These are phyloP conservation scores for Calliscelio sp. DNA, from an alignment of 2,888 invertebrate genomes.

Conservation along the genomic window DNA sequence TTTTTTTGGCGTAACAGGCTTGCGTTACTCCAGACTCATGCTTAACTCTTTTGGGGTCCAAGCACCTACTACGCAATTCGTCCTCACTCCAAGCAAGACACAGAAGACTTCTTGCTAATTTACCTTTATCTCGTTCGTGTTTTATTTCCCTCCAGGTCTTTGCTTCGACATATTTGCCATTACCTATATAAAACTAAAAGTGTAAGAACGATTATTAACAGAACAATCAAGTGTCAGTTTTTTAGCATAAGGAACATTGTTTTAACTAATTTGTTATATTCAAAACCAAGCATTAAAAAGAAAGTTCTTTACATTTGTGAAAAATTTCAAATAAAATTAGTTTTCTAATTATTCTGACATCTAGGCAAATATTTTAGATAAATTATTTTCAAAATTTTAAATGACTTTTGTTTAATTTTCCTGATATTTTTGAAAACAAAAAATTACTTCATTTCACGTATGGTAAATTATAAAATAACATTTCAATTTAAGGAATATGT, in stretches of 20 bases:
- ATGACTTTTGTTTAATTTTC: too few relatives aligned
- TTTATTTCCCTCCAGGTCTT: neutral
- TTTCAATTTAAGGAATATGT: too few relatives aligned
- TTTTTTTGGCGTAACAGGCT: neutral
- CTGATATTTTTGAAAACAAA: too few relatives aligned
- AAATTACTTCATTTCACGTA: too few relatives aligned
- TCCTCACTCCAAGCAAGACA: neutral
- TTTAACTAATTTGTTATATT: too few relatives aligned
- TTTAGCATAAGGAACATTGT: too few relatives aligned
- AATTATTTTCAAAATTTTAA: neutral
- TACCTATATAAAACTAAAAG: neutral
- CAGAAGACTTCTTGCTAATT: neutral
- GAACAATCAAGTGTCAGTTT: neutral
- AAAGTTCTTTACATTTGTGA: too few relatives aligned
- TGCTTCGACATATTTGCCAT: conserved; percentile 1
- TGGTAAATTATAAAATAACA: too few relatives aligned
- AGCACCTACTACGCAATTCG: neutral
- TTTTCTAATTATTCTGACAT: too few relatives aligned
- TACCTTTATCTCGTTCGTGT: neutral
- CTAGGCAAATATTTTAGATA: neutral
- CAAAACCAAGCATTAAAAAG: too few relatives aligned
- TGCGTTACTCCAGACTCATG: neutral
- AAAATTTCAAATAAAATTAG: too few relatives aligned
- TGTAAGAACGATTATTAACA: neutral
- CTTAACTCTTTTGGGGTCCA: conserved; percentile 7